Conservation (phyloP, 2,888 invertebrate genomes). For the Pandemis cinnamomeana region DNA sequence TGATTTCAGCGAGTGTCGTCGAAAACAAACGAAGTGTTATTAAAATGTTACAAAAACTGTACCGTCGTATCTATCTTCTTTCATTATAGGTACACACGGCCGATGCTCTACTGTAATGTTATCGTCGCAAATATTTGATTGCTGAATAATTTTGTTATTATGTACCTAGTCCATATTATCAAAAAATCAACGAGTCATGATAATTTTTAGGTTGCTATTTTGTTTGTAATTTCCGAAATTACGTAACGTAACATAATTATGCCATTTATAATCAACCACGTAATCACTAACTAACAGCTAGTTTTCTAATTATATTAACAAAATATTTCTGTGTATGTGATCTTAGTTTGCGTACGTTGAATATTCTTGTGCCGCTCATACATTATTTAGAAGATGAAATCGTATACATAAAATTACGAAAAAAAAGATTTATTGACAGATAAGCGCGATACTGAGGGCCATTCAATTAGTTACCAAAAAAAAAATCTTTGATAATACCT, state of each 20-base stretch:
- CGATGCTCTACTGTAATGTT: constrained; percentile 1
- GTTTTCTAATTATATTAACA: constrained; percentile 23
- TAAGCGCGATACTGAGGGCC: neutral
- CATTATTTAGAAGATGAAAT: no score
- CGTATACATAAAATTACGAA: no score
- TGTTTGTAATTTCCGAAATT: neutral
- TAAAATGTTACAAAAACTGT: constrained; percentile 5
- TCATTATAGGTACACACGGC: constrained; percentile 21
- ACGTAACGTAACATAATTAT: constrained; percentile 29
- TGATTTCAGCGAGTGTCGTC: constrained; percentile 19
- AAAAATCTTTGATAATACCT: constrained; percentile 2
- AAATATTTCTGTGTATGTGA: neutral
- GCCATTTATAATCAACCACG: constrained; percentile 19
- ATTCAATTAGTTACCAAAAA: neutral
- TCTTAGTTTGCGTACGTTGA: neutral
- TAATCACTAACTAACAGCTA: constrained; percentile 20
- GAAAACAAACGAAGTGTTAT: constrained; percentile 27
- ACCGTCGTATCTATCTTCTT: neutral
- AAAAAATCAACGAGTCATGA: neutral
- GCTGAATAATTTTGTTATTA: constrained; percentile 12
- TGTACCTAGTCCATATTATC: neutral
- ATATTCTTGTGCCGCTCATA: neutral
- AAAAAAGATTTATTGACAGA: neutral
- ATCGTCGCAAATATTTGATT: constrained; percentile 21
- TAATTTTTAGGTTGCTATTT: neutral